Base-by-base conservation (phyloP, 2,113 vertebrate genomes). In the Anoura caudifer region DNA sequence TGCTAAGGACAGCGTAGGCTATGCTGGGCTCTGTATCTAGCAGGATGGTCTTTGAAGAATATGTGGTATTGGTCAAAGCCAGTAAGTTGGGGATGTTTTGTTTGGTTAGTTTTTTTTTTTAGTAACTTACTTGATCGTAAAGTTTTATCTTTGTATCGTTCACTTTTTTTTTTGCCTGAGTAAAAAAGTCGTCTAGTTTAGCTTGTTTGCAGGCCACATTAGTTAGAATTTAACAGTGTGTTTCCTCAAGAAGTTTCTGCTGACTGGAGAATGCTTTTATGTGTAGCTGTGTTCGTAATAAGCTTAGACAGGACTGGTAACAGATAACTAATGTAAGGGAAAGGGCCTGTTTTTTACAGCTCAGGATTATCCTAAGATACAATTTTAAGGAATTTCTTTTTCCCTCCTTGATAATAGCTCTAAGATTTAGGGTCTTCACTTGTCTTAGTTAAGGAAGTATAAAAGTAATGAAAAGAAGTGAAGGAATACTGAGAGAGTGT, bases 1-100 rank as follows among this genome's bases (percentile, higher is more conserved):
- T 7, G 59, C 61, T 2, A 43, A 5, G 69, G 24, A 1, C 3
- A 0, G 4, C 0, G 2, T 5, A 5, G 45, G 50, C 69, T 22
- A 19, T 11, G 14, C 59, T 16, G 19, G 50, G 8, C 8, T 41
- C 8, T n/a, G 1, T 36, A 17, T 76, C 31, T 4, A 16, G 14
- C 38, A 28, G 45, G 24, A 14, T n/a, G 5, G 41, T 33, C 8
- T 47, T 84, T n/a, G 19, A 63, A 61, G 26, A 65, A 1, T 4
- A 3, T 59, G 41, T 3, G 2, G 81, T 31, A 24, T 65, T 38
- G 52, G 28, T 69, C 41, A 80, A 33, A 81, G 36, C 63, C 14
- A 52, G 28, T 56, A 65, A 28, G 17, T 38, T 84, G 10, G 52
- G 45, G 10, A n/a, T n/a, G n/a, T n/a, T n/a, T n/a, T n/a, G n/a